Conservation (phyloP, 1,140 invertebrate species). For the Calephelis nemesis region DNA sequence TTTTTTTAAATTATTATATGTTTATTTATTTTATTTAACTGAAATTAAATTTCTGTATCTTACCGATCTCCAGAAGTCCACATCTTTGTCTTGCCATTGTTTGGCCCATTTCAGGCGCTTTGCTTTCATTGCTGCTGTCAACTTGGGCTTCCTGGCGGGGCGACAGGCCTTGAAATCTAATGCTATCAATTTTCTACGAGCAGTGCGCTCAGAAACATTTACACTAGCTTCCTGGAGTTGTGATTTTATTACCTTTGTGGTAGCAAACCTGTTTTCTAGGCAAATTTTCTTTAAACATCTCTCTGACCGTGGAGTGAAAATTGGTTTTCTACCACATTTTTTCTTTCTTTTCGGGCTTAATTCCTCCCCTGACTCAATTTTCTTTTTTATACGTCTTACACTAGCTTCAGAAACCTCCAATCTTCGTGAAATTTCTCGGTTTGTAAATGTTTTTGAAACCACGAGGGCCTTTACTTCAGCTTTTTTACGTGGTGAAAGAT, state of each 20-base stretch:
- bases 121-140: conserved; percentile 22
- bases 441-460: conserved; percentile 18
- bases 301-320: conserved; percentile 21
- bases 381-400: conserved; percentile 21
- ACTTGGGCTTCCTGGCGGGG: conserved; percentile 17
- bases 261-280: conserved; percentile 19
- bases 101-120: conserved; percentile 17
- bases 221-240: conserved; percentile 12
- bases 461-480: conserved; percentile 12
- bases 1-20: too few relatives aligned
- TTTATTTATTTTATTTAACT: too few relatives aligned
- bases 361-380: conserved; percentile 25
- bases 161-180: conserved; percentile 21
- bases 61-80: conserved; percentile 21
- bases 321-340: conserved; percentile 19
- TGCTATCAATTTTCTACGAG: conserved; percentile 21
- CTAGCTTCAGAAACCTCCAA: conserved; percentile 26
- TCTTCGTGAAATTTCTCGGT: conserved; percentile 29
- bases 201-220: conserved; percentile 15
- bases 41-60: not conserved
- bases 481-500: conserved; percentile 21
- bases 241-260: conserved; percentile 14
- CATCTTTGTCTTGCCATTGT: conserved; percentile 22
- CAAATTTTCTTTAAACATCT: conserved; percentile 23
- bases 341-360: conserved; percentile 20